Percentiles rank a stretch among this genome's conserved stretches.
Conservation (phyloP, 2,888 invertebrate species). For the Athripsodes cinereus region DNA sequence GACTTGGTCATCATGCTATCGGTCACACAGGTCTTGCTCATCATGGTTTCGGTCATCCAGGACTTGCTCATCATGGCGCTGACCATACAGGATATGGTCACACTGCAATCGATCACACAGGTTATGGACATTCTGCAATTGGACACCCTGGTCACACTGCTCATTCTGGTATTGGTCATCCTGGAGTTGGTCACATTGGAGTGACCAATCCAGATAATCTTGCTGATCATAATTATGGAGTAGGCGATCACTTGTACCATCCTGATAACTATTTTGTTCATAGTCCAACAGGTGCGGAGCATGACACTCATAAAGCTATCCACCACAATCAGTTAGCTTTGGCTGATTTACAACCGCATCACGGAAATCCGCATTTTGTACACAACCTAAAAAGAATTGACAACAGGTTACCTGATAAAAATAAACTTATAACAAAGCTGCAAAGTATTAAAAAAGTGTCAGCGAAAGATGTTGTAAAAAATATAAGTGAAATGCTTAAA, state of each 20-base stretch:
- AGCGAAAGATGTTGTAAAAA: conserved; percentile 18
- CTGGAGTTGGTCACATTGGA: background rate
- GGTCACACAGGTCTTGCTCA: too few relatives aligned
- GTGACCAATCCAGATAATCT: background rate
- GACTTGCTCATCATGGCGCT: too few relatives aligned
- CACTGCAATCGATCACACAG: too few relatives aligned
- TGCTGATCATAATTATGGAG: background rate
- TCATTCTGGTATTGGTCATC: background rate
- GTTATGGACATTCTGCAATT: background rate
- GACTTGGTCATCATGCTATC: too few relatives aligned
- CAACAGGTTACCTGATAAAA: background rate
- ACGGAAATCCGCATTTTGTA: background rate
- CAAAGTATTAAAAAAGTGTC: conserved; percentile 15
- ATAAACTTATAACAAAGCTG: background rate
- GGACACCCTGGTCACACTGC: background rate
- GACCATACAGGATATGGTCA: too few relatives aligned
- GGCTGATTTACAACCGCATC: conserved; percentile 2
- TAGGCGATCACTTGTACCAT: conserved; percentile 12
- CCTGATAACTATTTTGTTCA: conserved; percentile 15
- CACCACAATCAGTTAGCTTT: conserved; percentile 5
- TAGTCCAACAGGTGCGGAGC: conserved; percentile 2
- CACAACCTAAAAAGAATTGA: conserved; percentile 6
- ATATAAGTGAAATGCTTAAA: conserved; percentile 17
- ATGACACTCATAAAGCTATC: background rate
- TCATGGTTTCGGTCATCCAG: too few relatives aligned